phyloP scores from a whole-genome alignment of 2,888 invertebrate genomes.

The Cyaniris semiargus region DNA sequence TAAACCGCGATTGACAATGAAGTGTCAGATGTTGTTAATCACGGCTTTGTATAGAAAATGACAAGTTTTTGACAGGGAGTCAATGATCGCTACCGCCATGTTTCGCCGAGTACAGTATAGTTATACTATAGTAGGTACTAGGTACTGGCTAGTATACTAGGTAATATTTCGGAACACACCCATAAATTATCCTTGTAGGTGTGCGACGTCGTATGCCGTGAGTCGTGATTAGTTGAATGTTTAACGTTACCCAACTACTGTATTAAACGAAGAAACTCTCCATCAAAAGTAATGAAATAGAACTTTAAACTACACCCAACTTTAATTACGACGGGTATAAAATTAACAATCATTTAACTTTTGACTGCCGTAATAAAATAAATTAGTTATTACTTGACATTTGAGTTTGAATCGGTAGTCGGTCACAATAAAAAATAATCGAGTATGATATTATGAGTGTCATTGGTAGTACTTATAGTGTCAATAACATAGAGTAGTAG shows the following conservation, averaged over 20 bases:
- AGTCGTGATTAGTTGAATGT: not conserved
- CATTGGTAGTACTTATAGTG: not conserved
- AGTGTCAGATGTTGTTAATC: no score
- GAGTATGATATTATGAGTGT: not conserved
- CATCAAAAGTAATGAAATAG: not conserved
- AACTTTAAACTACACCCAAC: not conserved
- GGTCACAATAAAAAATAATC: not conserved
- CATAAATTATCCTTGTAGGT: no score
- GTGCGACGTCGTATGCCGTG: no score
- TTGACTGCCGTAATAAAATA: conserved; percentile 2
- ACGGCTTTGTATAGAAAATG: no score
- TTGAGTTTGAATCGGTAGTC: conserved; percentile 27
- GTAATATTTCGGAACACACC: no score
- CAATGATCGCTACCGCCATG: no score
- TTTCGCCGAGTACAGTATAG: no score
- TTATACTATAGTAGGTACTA: no score
- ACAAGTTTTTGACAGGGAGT: no score
- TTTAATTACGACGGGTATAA: not conserved
- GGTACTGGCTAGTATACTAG: no score
- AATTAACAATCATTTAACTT: conserved; percentile 1
- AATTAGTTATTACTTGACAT: conserved; percentile 22
- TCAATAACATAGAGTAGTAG: not conserved
- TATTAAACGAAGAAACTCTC: not conserved
- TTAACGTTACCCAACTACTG: not conserved
- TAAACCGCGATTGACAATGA: no score